Conservation (phyloP, 2,888 invertebrate genomes). For the Melanostoma mellinum region DNA sequence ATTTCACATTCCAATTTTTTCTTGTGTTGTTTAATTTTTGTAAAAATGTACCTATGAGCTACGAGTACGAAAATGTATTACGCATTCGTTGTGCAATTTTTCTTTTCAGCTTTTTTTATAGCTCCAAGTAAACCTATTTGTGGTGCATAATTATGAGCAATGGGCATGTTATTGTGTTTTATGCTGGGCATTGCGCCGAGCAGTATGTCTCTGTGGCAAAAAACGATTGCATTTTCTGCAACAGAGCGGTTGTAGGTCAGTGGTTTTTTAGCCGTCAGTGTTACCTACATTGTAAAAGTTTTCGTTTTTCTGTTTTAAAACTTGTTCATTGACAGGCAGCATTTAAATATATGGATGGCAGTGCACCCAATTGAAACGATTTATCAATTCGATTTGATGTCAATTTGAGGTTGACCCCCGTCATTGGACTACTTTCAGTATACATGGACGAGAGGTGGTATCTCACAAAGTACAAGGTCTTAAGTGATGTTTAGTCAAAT, state of each 20-base stretch:
- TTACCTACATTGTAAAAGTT: constrained; percentile 6
- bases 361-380: constrained; percentile 45
- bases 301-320: constrained; percentile 18
- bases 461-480: constrained; percentile 33
- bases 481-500: background rate
- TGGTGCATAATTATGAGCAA: constrained; percentile 13
- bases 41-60: constrained; percentile 22
- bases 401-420: constrained; percentile 53
- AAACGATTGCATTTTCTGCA: constrained; percentile 64
- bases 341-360: constrained; percentile 26
- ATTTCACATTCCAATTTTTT: constrained; percentile 16
- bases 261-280: constrained; percentile 51
- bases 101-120: constrained; percentile 15
- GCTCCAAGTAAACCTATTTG: background rate
- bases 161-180: constrained; percentile 38
- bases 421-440: constrained; percentile 40
- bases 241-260: constrained; percentile 54
- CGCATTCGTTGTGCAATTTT: constrained; percentile 47
- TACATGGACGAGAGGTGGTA: background rate
- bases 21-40: constrained; percentile 13
- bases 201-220: constrained; percentile 28
- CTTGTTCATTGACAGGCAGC: constrained; percentile 37
- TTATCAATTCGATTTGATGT: constrained; percentile 58
- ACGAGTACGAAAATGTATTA: constrained; percentile 19
- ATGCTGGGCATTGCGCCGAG: constrained; percentile 23